Evolutionary conservation across 2,888 invertebrate species (phyloP), one percentile per base, ranked within the genome.

Genomic region (Megastigmus dorsalis): DNA sequence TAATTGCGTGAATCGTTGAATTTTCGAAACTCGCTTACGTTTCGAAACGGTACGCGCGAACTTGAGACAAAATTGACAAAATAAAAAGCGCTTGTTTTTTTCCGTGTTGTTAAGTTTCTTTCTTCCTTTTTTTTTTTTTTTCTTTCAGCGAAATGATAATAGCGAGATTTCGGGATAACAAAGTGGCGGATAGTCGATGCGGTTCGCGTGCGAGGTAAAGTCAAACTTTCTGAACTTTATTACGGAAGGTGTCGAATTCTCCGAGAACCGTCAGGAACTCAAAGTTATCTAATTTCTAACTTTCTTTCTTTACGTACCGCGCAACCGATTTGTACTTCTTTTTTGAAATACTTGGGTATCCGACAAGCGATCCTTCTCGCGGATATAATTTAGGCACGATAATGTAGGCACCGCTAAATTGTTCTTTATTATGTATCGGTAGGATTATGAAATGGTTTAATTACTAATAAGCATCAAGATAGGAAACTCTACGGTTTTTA

Each of bases 201-300:
- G 4, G 63, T 43, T 75, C 50, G 75, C 75, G 75, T 75, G 75
- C 66, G 26, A n/a, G 23, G 43, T 23, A n/a, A 5, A 68, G 45
- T 38, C 26, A 62, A 78, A 79, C 76, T 80, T n/a, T 79, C 59
- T 43, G 71, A 79, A 79, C 79, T 78, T 80, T 79, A 78, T 76
- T 77, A 79, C 72, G 71, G 43, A 41, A 76, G 72, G 74, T 77
- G 79, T 79, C 78, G 75, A 76, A 79, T 79, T 79, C 73, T 75
- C 57, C 52, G 52, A 63, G 63, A 57, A 66, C 15, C 55, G 18
- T 62, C 75, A 55, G 45, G n/a, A 59, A 50, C 43, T 20, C 26
- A 62, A 75, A 70, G 75, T 75, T 75, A 75, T 75, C 75, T 75
- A 66, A 71, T 67, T 71, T 71, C 23, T 67, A 75, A 75, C 54